Evolutionary conservation across 2,113 vertebrate species (phyloP), one percentile per base, ranked within the genome.

Genomic region (Erpornis zantholeuca): DNA sequence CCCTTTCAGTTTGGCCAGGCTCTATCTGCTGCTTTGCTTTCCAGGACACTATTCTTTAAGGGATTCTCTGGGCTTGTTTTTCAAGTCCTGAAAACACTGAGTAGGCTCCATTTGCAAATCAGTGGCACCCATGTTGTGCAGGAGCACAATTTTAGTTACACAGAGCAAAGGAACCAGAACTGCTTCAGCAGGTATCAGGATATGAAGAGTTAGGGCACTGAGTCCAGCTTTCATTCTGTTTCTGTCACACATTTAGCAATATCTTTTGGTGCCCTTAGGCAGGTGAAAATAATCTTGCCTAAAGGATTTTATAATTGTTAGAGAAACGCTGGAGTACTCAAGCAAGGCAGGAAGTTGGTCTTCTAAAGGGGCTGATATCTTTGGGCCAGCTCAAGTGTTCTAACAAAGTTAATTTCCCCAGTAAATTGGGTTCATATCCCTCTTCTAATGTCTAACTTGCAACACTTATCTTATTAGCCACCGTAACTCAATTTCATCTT

Each of bases 401-500:
- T 70, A 78, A 73, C 29, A 65, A 77, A 92, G 79, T 83, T 92
- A 86, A 92, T 96, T 93, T 96, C 42, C 19, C 72, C 52, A 21
- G n/a, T 63, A 88, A 92, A 90, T 75, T 73, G 47, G 47, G 80
- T 92, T 96, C 60, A 65, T 56, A 80, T 65, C 42, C 60, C 38
- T 86, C 63, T 80, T 91, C 72, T 87, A 54, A 85, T 35, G 42
- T 65, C 59, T 92, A 35, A 65, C 45, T 85, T 11, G 17, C 70
- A 65, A 53, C 45, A 31, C 13, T 68, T 88, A 47, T 19, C 81
- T 73, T 80, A 52, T 82, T 69, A 82, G 61, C 49, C 19, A 8
- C 61, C 53, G 29, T 76, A 94, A 94, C 75, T 82, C 63, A 71
- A 24, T 94, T 92, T 69, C 54, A 23, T 61, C 50, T 72, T 52